A percentile compares a stretch with the other conserved stretches of the same genome.
Evolutionary conservation across 2,797 vertebrate species (phyloP).

Genomic region (Megalops cyprinoides): DNA sequence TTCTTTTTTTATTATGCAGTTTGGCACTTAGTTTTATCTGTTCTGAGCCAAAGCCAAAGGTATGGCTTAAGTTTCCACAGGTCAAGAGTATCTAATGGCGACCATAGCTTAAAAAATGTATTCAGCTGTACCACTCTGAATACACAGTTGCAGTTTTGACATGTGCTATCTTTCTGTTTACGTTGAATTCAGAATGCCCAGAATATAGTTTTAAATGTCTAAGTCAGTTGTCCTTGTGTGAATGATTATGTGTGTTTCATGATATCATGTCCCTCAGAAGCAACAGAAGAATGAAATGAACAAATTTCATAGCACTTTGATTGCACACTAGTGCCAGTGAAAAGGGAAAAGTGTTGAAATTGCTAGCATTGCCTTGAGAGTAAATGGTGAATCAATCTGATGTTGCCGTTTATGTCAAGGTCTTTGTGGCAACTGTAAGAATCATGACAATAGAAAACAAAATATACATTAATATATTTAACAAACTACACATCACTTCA

Average conservation of each 20-base stretch:
- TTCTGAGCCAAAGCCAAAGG: slow-evolving; percentile 20
- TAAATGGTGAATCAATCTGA: slow-evolving; percentile 33
- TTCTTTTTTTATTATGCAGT: slow-evolving; percentile 7
- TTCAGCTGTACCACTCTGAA: too few relatives aligned
- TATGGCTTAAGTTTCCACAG: background rate
- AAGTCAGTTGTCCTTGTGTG: background rate
- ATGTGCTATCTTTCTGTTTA: background rate
- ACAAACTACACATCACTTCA: background rate
- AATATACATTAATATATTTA: background rate
- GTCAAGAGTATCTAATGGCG: background rate
- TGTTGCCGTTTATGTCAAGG: slow-evolving; percentile 17
- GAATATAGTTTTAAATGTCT: slow-evolving; percentile 2
- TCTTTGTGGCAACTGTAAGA: background rate
- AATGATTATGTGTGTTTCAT: background rate
- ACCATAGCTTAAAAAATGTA: background rate
- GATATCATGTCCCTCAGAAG: background rate
- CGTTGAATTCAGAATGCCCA: background rate
- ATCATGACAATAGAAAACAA: background rate
- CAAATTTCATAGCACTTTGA: slow-evolving; percentile 23
- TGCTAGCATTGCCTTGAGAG: slow-evolving; percentile 12
- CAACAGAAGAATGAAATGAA: background rate
- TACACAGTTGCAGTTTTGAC: slow-evolving; percentile 18
- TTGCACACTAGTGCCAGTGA: slow-evolving; percentile 5
- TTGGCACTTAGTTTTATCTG: background rate
- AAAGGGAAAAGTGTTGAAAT: slow-evolving; percentile 29